Evolutionary conservation across 2,888 invertebrate genomes (phyloP).

Genomic region (Unio pictorum): DNA sequence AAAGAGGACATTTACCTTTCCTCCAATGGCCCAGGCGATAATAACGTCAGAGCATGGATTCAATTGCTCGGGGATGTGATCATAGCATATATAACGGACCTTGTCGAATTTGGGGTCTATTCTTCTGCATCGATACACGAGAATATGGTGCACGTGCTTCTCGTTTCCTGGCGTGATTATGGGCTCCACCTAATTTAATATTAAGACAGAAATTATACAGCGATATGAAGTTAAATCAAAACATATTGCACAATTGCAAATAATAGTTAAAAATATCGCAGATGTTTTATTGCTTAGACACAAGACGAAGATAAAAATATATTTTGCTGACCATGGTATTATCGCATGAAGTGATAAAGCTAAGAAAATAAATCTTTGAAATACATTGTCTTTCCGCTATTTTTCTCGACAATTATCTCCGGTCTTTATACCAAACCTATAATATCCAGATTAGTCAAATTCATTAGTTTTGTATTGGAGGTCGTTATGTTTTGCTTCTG

Average conservation of each 20-base stretch:
- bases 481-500: too few relatives aligned
- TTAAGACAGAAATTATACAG: too few relatives aligned
- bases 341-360: too few relatives aligned
- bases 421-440: too few relatives aligned
- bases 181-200: constrained; percentile 78
- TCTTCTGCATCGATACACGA: constrained; percentile 83
- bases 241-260: constrained; percentile 5
- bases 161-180: constrained; percentile 77
- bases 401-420: too few relatives aligned
- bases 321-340: too few relatives aligned
- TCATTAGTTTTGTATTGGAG: too few relatives aligned
- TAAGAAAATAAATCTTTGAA: too few relatives aligned
- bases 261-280: not conserved
- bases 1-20: constrained; percentile 15
- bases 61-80: constrained; percentile 3
- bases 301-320: too few relatives aligned
- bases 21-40: constrained; percentile 36
- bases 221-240: not conserved
- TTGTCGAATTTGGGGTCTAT: constrained; percentile 11
- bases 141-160: constrained; percentile 87
- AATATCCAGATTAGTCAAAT: too few relatives aligned
- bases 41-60: constrained; percentile 15
- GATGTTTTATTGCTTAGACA: too few relatives aligned
- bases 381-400: too few relatives aligned
- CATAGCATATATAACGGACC: constrained; percentile 17